Conservation (phyloP, 2,797 vertebrate species). For the Acanthurus lineatus region DNA sequence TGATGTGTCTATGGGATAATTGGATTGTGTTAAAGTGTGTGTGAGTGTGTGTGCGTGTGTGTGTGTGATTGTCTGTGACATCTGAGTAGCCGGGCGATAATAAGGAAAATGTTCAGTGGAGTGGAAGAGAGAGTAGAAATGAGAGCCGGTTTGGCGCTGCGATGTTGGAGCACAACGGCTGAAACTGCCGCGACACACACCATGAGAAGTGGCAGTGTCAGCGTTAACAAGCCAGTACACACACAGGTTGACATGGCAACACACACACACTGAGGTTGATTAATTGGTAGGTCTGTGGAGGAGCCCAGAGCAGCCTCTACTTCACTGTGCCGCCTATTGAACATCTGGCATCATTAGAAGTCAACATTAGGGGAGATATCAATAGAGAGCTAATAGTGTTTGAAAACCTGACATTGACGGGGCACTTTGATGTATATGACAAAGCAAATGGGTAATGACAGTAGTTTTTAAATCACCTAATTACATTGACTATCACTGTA, state of each 20-base stretch:
- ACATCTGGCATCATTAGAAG: conserved; percentile 67
- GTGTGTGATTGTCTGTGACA: conserved; percentile 30
- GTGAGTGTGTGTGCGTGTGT: conserved; percentile 17
- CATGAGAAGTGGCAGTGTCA: conserved; percentile 45
- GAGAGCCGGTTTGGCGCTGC: conserved; percentile 48
- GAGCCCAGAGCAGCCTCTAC: conserved; percentile 41
- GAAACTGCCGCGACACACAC: conserved; percentile 51
- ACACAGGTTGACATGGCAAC: conserved; percentile 7
- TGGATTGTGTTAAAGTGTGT: conserved; percentile 37
- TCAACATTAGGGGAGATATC: conserved; percentile 49
- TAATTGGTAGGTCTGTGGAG: conserved; percentile 46
- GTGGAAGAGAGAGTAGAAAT: conserved; percentile 50
- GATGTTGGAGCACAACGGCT: conserved; percentile 48
- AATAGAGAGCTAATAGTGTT: conserved; percentile 45
- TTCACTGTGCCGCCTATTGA: conserved; percentile 40
- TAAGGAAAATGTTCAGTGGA: conserved; percentile 61
- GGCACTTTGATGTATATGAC: conserved; percentile 26
- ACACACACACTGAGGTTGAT: conserved; percentile 40
- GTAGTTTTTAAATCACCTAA: conserved; percentile 24
- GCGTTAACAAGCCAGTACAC: conserved; percentile 38
- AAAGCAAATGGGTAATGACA: conserved; percentile 15
- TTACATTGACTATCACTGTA: conserved; percentile 20
- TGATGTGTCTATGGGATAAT: conserved; percentile 62
- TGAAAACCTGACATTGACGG: conserved; percentile 39
- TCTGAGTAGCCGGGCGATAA: conserved; percentile 59